phyloP scores from a whole-genome alignment of 1,140 invertebrate genomes.

The Eumaeus atala region DNA sequence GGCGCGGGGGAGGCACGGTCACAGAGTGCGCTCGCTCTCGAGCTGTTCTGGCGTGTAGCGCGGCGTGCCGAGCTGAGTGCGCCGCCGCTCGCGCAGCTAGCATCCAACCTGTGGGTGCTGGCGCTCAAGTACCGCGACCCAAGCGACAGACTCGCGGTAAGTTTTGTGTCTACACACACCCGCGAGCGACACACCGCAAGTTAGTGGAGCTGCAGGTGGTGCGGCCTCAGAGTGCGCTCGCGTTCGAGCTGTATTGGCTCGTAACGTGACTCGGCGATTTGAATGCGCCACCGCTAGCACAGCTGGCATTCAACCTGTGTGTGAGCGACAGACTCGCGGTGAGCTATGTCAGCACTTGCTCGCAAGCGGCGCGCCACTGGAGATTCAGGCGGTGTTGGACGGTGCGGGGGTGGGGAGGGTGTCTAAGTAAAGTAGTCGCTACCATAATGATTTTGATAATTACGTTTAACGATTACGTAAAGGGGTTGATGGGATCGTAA shows the following conservation, averaged over 20 bases:
- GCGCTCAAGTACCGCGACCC: slow-evolving; percentile 65
- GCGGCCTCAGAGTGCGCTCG: slow-evolving; percentile 79
- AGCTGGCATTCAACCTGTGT: slow-evolving; percentile 86
- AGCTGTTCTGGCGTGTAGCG: slow-evolving; percentile 83
- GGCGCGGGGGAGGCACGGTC: slow-evolving; percentile 76
- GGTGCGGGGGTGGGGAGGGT: no score
- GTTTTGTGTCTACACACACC: slow-evolving; percentile 16
- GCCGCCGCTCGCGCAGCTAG: slow-evolving; percentile 77
- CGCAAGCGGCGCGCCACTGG: no score
- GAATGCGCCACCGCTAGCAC: slow-evolving; percentile 74
- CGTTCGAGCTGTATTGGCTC: slow-evolving; percentile 83
- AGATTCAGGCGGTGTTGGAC: no score
- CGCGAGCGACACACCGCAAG: no score
- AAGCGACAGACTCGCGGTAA: slow-evolving; percentile 57
- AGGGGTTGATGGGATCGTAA: no score
- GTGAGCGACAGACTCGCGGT: slow-evolving; percentile 66
- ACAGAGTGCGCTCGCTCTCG: slow-evolving; percentile 81
- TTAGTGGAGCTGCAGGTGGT: no score
- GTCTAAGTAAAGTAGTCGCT: no score
- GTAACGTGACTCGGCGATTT: slow-evolving; percentile 83
- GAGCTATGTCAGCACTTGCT: slow-evolving; percentile 23
- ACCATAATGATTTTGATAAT: no score
- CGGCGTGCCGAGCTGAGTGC: slow-evolving; percentile 80
- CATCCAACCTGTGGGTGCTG: slow-evolving; percentile 86
- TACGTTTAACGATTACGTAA: no score